Evolutionary conservation across 2,888 invertebrate species (phyloP).

Genomic region (Empis stercorea): DNA sequence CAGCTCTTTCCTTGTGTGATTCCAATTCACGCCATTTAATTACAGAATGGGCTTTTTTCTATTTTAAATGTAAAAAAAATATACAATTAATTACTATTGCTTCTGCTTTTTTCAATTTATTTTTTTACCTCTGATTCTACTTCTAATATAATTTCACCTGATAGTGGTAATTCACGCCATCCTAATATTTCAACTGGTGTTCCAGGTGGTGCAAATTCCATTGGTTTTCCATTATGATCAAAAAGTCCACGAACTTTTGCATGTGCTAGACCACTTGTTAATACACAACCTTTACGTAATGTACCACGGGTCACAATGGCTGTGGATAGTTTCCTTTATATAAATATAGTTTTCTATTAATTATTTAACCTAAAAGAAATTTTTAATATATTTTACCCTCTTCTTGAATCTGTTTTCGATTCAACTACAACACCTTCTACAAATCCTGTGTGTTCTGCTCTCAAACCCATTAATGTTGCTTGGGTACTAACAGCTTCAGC

Average conservation of each 20-base stretch:
- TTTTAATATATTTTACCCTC: constrained; percentile 44
- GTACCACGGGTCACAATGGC: constrained; percentile 77
- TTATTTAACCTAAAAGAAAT: neutral
- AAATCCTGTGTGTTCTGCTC: constrained; percentile 66
- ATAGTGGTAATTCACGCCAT: constrained; percentile 78
- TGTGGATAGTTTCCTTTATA: constrained; percentile 62
- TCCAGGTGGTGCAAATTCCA: constrained; percentile 56
- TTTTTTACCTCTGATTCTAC: constrained; percentile 64
- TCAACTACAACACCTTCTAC: constrained; percentile 89
- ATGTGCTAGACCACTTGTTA: constrained; percentile 76
- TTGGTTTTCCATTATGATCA: constrained; percentile 55
- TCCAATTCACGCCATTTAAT: constrained; percentile 50
- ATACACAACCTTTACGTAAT: constrained; percentile 57
- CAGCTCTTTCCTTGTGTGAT: constrained; percentile 47
- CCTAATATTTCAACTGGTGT: constrained; percentile 78
- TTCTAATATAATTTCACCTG: constrained; percentile 80
- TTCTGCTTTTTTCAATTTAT: too few relatives aligned
- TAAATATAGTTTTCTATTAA: neutral
- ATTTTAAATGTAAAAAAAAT: neutral
- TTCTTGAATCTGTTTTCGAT: constrained; percentile 53
- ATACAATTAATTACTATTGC: neutral
- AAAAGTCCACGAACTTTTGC: constrained; percentile 72
- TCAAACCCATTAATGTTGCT: constrained; percentile 78
- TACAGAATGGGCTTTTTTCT: constrained; percentile 56
- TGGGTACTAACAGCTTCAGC: constrained; percentile 73